Percentiles rank a stretch among this genome's conserved stretches.
Conservation (phyloP, 2,113 vertebrate species). For the Aspiorhynchus laticeps region DNA sequence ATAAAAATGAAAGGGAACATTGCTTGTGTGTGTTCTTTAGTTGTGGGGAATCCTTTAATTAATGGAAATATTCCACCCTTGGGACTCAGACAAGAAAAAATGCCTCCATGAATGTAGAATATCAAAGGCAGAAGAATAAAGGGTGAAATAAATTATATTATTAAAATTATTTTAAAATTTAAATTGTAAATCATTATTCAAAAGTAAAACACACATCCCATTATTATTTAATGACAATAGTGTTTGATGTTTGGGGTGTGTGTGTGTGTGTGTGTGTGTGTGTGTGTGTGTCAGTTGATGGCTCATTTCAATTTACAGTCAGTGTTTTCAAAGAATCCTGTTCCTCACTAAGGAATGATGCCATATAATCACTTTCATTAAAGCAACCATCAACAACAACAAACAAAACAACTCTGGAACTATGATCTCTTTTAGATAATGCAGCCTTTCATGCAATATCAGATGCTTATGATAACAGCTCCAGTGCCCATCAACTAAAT, state of each 20-base stretch:
- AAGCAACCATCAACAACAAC: conserved; percentile 14
- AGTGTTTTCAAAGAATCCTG: neutral
- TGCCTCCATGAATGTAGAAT: conserved; percentile 29
- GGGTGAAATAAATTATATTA: neutral
- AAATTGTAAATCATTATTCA: conserved; percentile 29
- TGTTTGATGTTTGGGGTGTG: conserved; percentile 16
- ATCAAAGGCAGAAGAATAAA: conserved; percentile 34
- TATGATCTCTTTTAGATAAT: conserved; percentile 7
- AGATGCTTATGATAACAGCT: neutral
- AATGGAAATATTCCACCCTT: conserved; percentile 20
- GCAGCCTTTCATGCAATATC: neutral
- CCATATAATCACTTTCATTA: conserved; percentile 11
- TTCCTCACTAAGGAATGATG: neutral
- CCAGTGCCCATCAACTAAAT: neutral
- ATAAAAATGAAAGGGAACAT: neutral
- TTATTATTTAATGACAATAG: conserved; percentile 37
- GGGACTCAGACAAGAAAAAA: conserved; percentile 25
- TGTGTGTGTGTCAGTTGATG: neutral
- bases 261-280: neutral
- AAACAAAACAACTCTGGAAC: conserved; percentile 1
- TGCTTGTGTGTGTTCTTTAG: neutral
- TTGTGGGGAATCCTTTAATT: conserved; percentile 34
- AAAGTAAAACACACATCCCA: conserved; percentile 1
- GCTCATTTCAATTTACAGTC: neutral
- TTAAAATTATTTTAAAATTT: neutral